Evolutionary conservation across 1,140 invertebrate species (phyloP), one percentile per base, ranked within the genome.

Genomic region (Dufourea novaeangliae): DNA sequence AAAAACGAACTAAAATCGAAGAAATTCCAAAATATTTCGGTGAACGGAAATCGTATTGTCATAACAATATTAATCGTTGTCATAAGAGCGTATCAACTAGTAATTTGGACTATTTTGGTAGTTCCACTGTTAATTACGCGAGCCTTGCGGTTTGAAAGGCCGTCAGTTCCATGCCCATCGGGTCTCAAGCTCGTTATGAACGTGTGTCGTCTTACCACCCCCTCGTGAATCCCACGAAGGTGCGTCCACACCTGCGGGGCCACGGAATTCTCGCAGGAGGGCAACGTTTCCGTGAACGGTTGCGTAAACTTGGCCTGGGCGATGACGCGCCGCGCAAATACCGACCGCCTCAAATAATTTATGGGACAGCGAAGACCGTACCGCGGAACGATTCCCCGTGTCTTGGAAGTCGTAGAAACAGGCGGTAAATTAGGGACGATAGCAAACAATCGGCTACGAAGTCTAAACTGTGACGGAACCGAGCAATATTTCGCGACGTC

Each of bases 151-250:
- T 50, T 62, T 20, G 39, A 50, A 25, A 62, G 14, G n/a, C 54
- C 37, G 37, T 62, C 68, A 37, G 59, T 41, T 12, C 27, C 20
- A 12, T 22, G 57, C 14, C 12, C 12, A 37, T 20, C 59, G 22
- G 10, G 6, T n/a, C 7, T 32, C n/a, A 22, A 2, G 62, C 62
- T 66, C 62, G 32, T 59, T 37, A 29, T 57, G 34, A 67, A 67
- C 37, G 72, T 41, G n/a, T n/a, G n/a, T n/a, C n/a, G n/a, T n/a
- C n/a, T n/a, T 59, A 10, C 25, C 14, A 0, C 0, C 7, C 7
- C 32, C 70, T 52, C 70, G 41, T 73, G n/a, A 63, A 63, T 52
- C 59, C 8, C 22, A 32, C 32, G 59, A 63, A 50, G 61, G 46
- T 56, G 61, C 17, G 32, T 66, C 71, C 34, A 17, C 71, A 66